These are phyloP conservation scores for Limonius californicus DNA, from an alignment of 1,140 invertebrate species.

Conservation along the genomic window DNA sequence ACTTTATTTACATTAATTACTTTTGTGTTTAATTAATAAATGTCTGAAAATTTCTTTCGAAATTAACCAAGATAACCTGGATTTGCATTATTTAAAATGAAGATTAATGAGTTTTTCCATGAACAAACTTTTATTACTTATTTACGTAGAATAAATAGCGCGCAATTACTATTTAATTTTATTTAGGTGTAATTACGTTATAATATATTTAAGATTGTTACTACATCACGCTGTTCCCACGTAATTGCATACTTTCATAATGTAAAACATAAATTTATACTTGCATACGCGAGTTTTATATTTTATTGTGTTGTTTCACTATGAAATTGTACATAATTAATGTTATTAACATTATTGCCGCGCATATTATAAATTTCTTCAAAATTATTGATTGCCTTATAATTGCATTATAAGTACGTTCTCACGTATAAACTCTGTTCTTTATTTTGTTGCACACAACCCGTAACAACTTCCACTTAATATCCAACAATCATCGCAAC, in stretches of 20 bases:
- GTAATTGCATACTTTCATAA: conserved; percentile 28
- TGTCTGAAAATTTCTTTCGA: not conserved
- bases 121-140: conserved; percentile 2
- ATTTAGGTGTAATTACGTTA: not conserved
- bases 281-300: conserved; percentile 19
- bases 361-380: not conserved
- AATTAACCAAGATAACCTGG: not conserved
- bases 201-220: not conserved
- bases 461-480: no score
- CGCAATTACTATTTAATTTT: conserved; percentile 1
- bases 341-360: conserved; percentile 23
- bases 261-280: conserved; percentile 25
- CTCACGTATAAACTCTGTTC: no score
- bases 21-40: not conserved
- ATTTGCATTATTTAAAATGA: not conserved
- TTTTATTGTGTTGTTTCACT: conserved; percentile 21
- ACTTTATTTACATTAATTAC: not conserved
- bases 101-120: conserved; percentile 1
- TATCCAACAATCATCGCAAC: no score
- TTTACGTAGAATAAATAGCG: not conserved
- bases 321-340: conserved; percentile 25
- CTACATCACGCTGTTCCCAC: conserved; percentile 13
- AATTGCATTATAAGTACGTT: no score
- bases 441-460: no score
- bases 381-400: not conserved